Base-by-base conservation (phyloP, 2,113 vertebrate genomes). In the Pseudolaguvia tuberculata region DNA sequence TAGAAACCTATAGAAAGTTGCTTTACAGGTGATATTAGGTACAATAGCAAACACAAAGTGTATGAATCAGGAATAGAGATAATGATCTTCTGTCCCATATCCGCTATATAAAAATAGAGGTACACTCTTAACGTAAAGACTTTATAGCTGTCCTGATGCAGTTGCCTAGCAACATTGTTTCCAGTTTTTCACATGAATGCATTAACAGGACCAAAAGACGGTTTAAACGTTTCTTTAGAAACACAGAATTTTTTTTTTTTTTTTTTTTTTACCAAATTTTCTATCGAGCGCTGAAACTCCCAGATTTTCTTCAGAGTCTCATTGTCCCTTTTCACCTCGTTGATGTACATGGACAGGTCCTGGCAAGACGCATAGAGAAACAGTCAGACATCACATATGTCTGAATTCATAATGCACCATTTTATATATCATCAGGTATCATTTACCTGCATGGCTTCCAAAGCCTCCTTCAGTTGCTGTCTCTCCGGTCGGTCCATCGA, bases 321-420 rank as follows among this genome's bases (percentile, higher is more conserved):
- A 15, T 99, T 99, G 88, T 99, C 97, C 76, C 97, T 90, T 79
- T 99, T 99, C 5, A 99, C 95, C 76, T 99, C 96, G 0, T 99
- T 99, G 83, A 99, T 98, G 85, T 98, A 98, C 96, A 99, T 97
- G 13, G 96, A 95, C 89, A 99, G 83, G 86, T 99, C 97, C 97
- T 99, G 62, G n/a, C n/a, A 65, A 62, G 21, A 76, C 3, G 45
- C 2, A 72, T 48, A 75, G 8, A 42, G 68, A 50, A 42, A 14
- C 31, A 53, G 25, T 74, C 13, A 55, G 15, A 55, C 35, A 39
- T 66, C 45, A 51, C 10, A 35, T 52, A 53, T 35, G 27, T 53
- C 11, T 15, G 10, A 21, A 42, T 42, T 42, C 39, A 42, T 42
- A 7, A 42, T 42, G 39, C 39, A 42, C 1, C 6, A 42, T 35